Percentiles rank a stretch among this genome's conserved stretches.
phyloP scores from a whole-genome alignment of 2,797 vertebrate species.

The Acanthis flammea region DNA sequence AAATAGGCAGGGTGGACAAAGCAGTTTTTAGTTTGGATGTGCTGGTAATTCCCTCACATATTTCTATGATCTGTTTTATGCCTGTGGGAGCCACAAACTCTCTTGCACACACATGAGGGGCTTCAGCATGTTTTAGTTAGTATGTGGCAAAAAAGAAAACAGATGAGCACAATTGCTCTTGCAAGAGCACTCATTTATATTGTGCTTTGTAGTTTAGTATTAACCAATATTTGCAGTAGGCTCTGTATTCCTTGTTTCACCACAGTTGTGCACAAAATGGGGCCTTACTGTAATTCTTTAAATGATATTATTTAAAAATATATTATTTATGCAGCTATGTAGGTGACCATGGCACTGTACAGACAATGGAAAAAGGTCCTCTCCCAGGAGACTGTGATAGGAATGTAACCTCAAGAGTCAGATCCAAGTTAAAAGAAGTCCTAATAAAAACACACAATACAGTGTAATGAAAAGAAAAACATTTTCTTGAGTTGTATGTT shows the following conservation, averaged over 20 bases:
- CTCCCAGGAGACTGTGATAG: neutral
- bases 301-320: neutral
- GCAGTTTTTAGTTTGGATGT: neutral
- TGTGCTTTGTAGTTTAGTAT: neutral
- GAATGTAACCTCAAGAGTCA: neutral
- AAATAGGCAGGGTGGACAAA: neutral
- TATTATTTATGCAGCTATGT: neutral
- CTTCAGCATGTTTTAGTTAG: neutral
- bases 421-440: slow-evolving; percentile 17
- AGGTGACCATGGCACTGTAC: neutral
- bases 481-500: slow-evolving; percentile 65
- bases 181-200: neutral
- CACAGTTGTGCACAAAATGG: neutral
- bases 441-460: slow-evolving; percentile 16
- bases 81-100: neutral
- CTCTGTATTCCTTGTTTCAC: neutral
- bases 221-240: neutral
- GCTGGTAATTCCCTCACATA: neutral
- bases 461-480: slow-evolving; percentile 46
- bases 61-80: neutral
- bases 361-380: neutral
- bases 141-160: neutral
- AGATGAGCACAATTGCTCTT: neutral
- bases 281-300: neutral
- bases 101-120: neutral